Evolutionary conservation across 1,140 invertebrate genomes (phyloP).

Genomic region (Vanessa atalanta): DNA sequence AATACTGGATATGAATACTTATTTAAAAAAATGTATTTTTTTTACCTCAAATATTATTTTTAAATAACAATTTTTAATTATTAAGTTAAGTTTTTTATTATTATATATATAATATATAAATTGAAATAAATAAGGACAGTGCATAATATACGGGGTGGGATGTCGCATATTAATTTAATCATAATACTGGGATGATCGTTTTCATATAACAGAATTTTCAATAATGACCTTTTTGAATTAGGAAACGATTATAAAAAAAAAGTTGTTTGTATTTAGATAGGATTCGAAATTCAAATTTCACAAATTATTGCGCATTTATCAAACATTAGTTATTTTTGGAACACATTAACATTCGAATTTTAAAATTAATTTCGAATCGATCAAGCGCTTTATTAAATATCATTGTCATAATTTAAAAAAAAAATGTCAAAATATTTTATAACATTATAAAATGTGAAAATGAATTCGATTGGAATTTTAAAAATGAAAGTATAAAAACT

Average conservation of each 20-base stretch:
- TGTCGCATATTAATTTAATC: conserved; percentile 10
- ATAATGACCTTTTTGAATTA: not conserved
- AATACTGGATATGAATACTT: not conserved
- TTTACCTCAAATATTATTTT: no score
- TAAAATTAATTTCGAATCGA: no score
- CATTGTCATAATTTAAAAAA: not conserved
- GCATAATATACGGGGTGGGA: conserved; percentile 13
- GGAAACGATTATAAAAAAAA: no score
- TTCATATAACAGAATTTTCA: not conserved
- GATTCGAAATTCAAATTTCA: no score
- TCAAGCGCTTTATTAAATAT: not conserved
- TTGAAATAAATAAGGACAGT: not conserved
- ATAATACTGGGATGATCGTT: not conserved
- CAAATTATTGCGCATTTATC: no score
- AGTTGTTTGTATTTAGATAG: no score
- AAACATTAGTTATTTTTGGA: no score
- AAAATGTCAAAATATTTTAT: not conserved
- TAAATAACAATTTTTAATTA: not conserved
- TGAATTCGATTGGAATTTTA: not conserved
- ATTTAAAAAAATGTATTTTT: not conserved
- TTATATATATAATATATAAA: not conserved
- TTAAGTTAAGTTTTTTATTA: not conserved
- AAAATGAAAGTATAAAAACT: conserved; percentile 8
- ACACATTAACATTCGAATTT: no score
- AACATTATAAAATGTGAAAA: not conserved